phyloP scores from a whole-genome alignment of 2,888 invertebrate genomes.

The Clivina fossor region DNA sequence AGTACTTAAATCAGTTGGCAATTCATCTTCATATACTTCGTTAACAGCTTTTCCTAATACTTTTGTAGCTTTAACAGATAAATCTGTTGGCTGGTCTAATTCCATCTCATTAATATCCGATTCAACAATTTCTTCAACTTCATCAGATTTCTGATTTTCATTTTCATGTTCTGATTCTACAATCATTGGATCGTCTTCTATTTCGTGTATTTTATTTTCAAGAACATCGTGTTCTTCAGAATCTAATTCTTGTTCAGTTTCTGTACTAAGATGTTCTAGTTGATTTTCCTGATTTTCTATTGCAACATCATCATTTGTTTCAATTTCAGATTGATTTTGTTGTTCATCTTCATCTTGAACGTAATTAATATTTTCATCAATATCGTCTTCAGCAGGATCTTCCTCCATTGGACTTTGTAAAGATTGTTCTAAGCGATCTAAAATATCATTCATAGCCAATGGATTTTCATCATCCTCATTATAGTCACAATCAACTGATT shows the following conservation, averaged over 20 bases:
- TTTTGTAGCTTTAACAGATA: slow-evolving; percentile 16
- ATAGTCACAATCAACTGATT: slow-evolving; percentile 51
- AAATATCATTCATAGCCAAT: slow-evolving; percentile 59
- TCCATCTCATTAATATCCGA: slow-evolving; percentile 10
- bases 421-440: slow-evolving; percentile 65
- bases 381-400: slow-evolving; percentile 35
- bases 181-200: slow-evolving; percentile 22
- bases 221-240: too few relatives aligned
- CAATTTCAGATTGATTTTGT: slow-evolving; percentile 8
- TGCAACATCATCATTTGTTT: slow-evolving; percentile 22
- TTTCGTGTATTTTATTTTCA: too few relatives aligned
- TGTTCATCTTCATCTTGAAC: slow-evolving; percentile 24
- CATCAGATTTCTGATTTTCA: neutral
- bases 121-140: slow-evolving; percentile 9
- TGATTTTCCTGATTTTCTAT: slow-evolving; percentile 40
- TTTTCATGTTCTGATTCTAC: neutral
- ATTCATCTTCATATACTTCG: slow-evolving; percentile 24
- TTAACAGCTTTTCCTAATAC: neutral
- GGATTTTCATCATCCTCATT: slow-evolving; percentile 53
- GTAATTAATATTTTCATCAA: slow-evolving; percentile 19
- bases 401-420: slow-evolving; percentile 52
- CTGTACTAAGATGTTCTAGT: slow-evolving; percentile 32
- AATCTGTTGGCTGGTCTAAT: slow-evolving; percentile 32
- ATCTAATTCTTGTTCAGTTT: slow-evolving; percentile 23
- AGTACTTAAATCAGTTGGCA: slow-evolving; percentile 29